These are phyloP conservation scores for Regulus satrapa DNA, from an alignment of 2,113 vertebrate genomes.

Conservation along the genomic window DNA sequence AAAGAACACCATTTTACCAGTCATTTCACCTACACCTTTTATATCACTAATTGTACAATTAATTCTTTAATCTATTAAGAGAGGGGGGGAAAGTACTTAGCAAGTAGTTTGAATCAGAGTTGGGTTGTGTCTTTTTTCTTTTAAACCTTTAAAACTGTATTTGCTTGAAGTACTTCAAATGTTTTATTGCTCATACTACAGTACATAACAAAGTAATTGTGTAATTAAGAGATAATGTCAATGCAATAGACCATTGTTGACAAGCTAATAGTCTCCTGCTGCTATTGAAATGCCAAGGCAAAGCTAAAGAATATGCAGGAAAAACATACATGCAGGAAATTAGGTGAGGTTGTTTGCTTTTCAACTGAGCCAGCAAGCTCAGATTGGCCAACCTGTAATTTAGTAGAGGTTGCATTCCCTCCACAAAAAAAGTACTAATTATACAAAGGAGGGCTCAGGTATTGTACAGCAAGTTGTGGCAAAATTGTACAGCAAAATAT, in stretches of 20 bases:
- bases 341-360: slow-evolving; percentile 39
- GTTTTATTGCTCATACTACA: slow-evolving; percentile 67
- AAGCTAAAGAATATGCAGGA: slow-evolving; percentile 41
- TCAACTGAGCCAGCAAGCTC: neutral
- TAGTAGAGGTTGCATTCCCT: neutral
- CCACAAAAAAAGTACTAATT: neutral
- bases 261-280: slow-evolving; percentile 72
- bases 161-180: slow-evolving; percentile 63
- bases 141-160: slow-evolving; percentile 52
- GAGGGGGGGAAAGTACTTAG: neutral
- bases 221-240: slow-evolving; percentile 79
- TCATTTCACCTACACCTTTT: neutral
- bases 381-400: neutral
- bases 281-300: slow-evolving; percentile 64
- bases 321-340: slow-evolving; percentile 38
- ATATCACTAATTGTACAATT: neutral
- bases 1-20: neutral
- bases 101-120: slow-evolving; percentile 15
- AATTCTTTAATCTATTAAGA: neutral
- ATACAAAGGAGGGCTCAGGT: neutral
- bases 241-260: slow-evolving; percentile 70
- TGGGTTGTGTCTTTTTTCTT: neutral
- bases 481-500: too few species aligned
- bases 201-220: slow-evolving; percentile 73
- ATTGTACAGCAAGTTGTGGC: neutral